These are phyloP conservation scores for Platanista minor DNA, from an alignment of 2,113 vertebrate species.

Conservation along the genomic window DNA sequence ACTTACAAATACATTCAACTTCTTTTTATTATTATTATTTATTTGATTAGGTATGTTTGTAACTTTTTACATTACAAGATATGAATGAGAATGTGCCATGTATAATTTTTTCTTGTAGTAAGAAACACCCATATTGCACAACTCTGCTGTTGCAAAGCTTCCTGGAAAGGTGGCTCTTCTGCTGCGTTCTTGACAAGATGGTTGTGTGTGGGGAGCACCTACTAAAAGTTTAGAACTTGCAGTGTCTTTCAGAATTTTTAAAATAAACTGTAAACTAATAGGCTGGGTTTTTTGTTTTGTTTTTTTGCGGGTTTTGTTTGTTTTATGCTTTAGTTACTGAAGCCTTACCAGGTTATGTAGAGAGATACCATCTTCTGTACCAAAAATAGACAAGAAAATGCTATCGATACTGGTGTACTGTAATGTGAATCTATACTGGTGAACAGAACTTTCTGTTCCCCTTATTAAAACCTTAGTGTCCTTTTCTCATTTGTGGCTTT, in stretches of 20 bases:
- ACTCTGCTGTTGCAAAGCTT: slow-evolving; percentile 81
- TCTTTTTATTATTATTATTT: slow-evolving; percentile 91
- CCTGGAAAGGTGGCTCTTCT: slow-evolving; percentile 76
- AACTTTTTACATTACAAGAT: slow-evolving; percentile 85
- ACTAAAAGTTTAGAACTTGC: slow-evolving; percentile 85
- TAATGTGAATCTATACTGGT: slow-evolving; percentile 87
- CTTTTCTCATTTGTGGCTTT: slow-evolving; percentile 86
- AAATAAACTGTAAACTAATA: slow-evolving; percentile 87
- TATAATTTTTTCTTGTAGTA: slow-evolving; percentile 81
- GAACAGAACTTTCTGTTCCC: slow-evolving; percentile 79
- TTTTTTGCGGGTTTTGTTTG: slow-evolving; percentile 43
- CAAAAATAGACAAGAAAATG: slow-evolving; percentile 88
- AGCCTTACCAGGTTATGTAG: slow-evolving; percentile 86
- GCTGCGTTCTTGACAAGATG: slow-evolving; percentile 78
- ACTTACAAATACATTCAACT: slow-evolving; percentile 83
- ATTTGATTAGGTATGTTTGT: slow-evolving; percentile 91
- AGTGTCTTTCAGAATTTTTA: slow-evolving; percentile 86
- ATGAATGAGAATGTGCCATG: slow-evolving; percentile 87
- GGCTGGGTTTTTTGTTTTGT: slow-evolving; percentile 69
- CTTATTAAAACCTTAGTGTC: slow-evolving; percentile 87
- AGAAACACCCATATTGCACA: slow-evolving; percentile 85
- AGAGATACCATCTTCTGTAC: slow-evolving; percentile 86
- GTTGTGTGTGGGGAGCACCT: slow-evolving; percentile 84
- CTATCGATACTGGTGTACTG: slow-evolving; percentile 87
- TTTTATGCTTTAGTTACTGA: slow-evolving; percentile 85